Percentiles rank a stretch among this genome's conserved stretches.
Conservation (phyloP, 2,797 vertebrate species). For the Pseudochaenichthys georgianus region DNA sequence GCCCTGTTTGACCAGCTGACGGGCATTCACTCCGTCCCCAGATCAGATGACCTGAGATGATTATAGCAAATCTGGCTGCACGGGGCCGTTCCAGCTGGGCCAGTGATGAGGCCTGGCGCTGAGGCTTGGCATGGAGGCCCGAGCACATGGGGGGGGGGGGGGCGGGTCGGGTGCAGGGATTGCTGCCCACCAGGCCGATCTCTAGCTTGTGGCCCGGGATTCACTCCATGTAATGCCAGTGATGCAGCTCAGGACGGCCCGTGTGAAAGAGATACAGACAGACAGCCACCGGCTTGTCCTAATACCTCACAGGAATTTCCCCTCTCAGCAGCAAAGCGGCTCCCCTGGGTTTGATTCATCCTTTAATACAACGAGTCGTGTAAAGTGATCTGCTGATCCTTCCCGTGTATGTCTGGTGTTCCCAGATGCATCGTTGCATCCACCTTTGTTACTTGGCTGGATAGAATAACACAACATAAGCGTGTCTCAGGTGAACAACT, state of each 20-base stretch:
- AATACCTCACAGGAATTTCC: slow-evolving; percentile 57
- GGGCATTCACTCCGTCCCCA: slow-evolving; percentile 51
- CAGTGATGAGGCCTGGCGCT: slow-evolving; percentile 61
- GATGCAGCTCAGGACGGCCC: slow-evolving; percentile 42
- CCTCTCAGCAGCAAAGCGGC: slow-evolving; percentile 43
- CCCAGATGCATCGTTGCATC: slow-evolving; percentile 9
- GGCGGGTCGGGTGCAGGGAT: slow-evolving; percentile 32
- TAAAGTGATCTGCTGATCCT: slow-evolving; percentile 53
- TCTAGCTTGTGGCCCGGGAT: slow-evolving; percentile 58
- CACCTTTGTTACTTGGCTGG: slow-evolving; percentile 43
- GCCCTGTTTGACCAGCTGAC: slow-evolving; percentile 59
- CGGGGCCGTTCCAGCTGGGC: slow-evolving; percentile 72
- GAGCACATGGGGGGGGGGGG: slow-evolving; percentile 44
- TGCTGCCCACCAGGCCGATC: slow-evolving; percentile 35
- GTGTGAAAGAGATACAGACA: slow-evolving; percentile 50
- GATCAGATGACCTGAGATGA: slow-evolving; percentile 75
- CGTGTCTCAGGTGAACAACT: slow-evolving; percentile 62
- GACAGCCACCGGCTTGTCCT: slow-evolving; percentile 50
- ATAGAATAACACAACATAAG: slow-evolving; percentile 58
- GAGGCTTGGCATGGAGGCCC: slow-evolving; percentile 68
- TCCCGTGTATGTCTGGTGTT: slow-evolving; percentile 36
- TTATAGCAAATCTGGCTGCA: slow-evolving; percentile 79
- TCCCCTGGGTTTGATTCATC: slow-evolving; percentile 56
- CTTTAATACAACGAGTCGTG: slow-evolving; percentile 32
- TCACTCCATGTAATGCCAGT: slow-evolving; percentile 48